These are phyloP conservation scores for Typhlichthys eigenmanni DNA, from an alignment of 2,797 vertebrate genomes.

Conservation along the genomic window DNA sequence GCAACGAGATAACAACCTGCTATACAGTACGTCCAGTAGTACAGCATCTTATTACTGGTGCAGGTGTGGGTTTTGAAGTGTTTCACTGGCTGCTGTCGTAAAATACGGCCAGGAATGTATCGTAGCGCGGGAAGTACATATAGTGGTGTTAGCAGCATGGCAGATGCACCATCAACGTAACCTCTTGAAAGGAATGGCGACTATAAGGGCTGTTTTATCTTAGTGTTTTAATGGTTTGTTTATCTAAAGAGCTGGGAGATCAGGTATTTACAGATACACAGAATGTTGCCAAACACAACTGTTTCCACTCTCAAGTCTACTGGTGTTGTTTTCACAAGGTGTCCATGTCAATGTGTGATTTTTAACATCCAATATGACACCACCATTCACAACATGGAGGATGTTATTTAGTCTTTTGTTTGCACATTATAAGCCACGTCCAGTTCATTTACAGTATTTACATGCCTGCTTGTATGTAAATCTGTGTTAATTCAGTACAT, in stretches of 20 bases:
- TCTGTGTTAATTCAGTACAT: slow-evolving; percentile 41
- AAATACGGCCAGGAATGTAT: slow-evolving; percentile 22
- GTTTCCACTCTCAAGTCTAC: slow-evolving; percentile 40
- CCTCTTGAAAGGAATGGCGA: slow-evolving; percentile 60
- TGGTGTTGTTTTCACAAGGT: slow-evolving; percentile 53
- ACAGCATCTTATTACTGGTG: slow-evolving; percentile 11
- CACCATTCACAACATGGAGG: slow-evolving; percentile 26
- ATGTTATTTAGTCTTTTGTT: slow-evolving; percentile 15
- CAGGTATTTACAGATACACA: slow-evolving; percentile 53
- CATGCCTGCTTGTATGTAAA: slow-evolving; percentile 41
- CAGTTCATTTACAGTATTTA: slow-evolving; percentile 13
- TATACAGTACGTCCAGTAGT: slow-evolving; percentile 24
- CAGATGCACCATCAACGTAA: slow-evolving; percentile 39
- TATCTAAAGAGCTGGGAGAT: slow-evolving; percentile 54
- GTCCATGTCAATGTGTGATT: slow-evolving; percentile 64
- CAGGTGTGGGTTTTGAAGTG: not conserved
- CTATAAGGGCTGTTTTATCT: slow-evolving; percentile 69
- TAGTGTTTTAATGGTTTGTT: slow-evolving; percentile 40
- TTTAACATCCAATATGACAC: slow-evolving; percentile 48
- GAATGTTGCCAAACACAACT: slow-evolving; percentile 32
- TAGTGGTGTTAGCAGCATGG: slow-evolving; percentile 39
- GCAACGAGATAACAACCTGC: slow-evolving; percentile 12
- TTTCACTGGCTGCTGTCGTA: slow-evolving; percentile 35
- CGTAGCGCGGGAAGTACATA: slow-evolving; percentile 15
- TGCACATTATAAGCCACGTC: slow-evolving; percentile 34